A percentile compares a stretch with the other conserved stretches of the same genome.
Evolutionary conservation across 1,140 invertebrate species (phyloP).

Genomic region (Zaprionus ornatus): DNA sequence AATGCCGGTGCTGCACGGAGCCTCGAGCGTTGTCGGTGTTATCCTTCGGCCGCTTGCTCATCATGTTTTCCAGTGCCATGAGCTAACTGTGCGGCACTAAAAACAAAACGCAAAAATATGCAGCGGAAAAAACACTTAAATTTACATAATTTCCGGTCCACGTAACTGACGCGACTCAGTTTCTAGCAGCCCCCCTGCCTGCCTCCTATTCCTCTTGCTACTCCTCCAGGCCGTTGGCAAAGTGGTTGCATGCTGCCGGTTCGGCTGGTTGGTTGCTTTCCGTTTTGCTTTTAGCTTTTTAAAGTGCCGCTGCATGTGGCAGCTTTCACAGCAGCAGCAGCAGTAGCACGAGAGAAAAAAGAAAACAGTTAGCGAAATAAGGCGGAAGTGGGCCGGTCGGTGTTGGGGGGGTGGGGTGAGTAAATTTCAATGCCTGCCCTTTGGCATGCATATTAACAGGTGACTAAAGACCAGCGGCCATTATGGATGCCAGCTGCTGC

Average conservation of each 20-base stretch:
- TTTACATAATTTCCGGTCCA: slow-evolving; percentile 78
- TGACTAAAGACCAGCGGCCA: slow-evolving; percentile 51
- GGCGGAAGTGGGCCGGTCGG: not conserved
- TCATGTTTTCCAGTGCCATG: slow-evolving; percentile 78
- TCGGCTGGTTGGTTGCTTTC: slow-evolving; percentile 1
- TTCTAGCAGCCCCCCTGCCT: slow-evolving; percentile 15
- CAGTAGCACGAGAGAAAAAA: not conserved
- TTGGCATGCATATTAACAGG: slow-evolving; percentile 53
- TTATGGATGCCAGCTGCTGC: slow-evolving; percentile 35
- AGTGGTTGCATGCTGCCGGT: slow-evolving; percentile 29
- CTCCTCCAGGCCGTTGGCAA: slow-evolving; percentile 19
- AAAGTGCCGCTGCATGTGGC: slow-evolving; percentile 42
- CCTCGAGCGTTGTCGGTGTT: slow-evolving; percentile 25
- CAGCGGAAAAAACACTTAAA: slow-evolving; percentile 72
- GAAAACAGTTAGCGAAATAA: slow-evolving; percentile 1
- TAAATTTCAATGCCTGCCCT: slow-evolving; percentile 34
- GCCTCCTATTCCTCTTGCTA: not conserved
- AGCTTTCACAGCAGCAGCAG: slow-evolving; percentile 12
- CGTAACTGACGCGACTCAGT: slow-evolving; percentile 40
- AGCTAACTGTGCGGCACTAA: slow-evolving; percentile 56
- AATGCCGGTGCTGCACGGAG: slow-evolving; percentile 2
- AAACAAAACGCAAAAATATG: slow-evolving; percentile 54
- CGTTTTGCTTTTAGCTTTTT: slow-evolving; percentile 45
- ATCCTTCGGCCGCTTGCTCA: slow-evolving; percentile 56
- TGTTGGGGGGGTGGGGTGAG: too few species aligned